phyloP scores from a whole-genome alignment of 2,888 invertebrate genomes.

The Tridacna gigas region DNA sequence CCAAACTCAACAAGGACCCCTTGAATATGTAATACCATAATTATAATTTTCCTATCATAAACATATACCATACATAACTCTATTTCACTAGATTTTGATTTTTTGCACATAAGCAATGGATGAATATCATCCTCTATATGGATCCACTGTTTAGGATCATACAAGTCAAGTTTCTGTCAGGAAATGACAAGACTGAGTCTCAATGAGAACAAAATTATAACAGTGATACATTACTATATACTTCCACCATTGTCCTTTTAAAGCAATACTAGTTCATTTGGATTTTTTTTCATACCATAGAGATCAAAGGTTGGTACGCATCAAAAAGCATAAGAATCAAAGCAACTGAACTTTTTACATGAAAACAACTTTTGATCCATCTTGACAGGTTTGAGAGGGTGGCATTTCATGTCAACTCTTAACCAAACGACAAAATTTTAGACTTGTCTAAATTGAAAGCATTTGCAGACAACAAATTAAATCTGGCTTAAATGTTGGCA shows the following conservation, averaged over 20 bases:
- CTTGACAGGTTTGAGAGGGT: too few species aligned
- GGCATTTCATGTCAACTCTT: too few species aligned
- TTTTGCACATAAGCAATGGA: background rate
- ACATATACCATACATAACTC: slow-evolving; percentile 14
- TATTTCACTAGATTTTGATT: slow-evolving; percentile 5
- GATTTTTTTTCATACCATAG: background rate
- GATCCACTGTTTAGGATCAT: background rate
- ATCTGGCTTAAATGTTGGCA: too few species aligned
- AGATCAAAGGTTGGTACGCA: background rate
- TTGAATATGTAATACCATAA: too few species aligned
- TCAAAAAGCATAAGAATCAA: too few species aligned
- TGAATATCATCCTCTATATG: background rate
- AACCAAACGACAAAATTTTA: too few species aligned
- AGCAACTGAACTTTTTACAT: too few species aligned
- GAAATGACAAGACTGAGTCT: background rate
- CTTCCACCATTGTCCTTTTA: slow-evolving; percentile 1
- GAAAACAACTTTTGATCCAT: too few species aligned
- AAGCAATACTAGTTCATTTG: background rate
- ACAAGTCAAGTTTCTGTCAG: slow-evolving; percentile 1
- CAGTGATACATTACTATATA: background rate
- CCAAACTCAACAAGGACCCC: too few species aligned
- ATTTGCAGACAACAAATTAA: too few species aligned
- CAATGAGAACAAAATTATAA: slow-evolving; percentile 3
- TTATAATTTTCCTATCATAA: background rate
- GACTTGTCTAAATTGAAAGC: too few species aligned